Percentiles rank a stretch among this genome's conserved stretches.
Evolutionary conservation across 2,888 invertebrate species (phyloP).

Genomic region (Habrosyne pyritoides): DNA sequence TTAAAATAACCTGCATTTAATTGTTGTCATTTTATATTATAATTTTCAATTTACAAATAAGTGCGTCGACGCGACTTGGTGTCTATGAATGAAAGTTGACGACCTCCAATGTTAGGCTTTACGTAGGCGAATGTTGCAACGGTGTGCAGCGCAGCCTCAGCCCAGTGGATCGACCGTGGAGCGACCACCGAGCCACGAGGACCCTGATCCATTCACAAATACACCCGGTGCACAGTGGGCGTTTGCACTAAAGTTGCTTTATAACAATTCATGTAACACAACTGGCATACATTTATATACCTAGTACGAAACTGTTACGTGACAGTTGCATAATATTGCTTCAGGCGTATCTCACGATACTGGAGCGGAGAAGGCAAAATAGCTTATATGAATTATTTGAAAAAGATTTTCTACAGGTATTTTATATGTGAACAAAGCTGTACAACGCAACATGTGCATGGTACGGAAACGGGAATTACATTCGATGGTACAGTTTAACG

Average conservation of each 20-base stretch:
- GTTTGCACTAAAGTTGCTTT: slow-evolving; percentile 52
- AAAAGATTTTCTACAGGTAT: background rate
- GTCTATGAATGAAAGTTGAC: slow-evolving; percentile 80
- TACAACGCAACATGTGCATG: slow-evolving; percentile 5
- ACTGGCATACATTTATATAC: slow-evolving; percentile 15
- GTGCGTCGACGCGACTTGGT: slow-evolving; percentile 28
- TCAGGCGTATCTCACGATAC: slow-evolving; percentile 27
- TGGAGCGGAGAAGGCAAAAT: no score
- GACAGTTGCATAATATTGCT: slow-evolving; percentile 29
- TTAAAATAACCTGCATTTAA: slow-evolving; percentile 8
- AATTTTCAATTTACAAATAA: slow-evolving; percentile 40
- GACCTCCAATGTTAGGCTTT: slow-evolving; percentile 62
- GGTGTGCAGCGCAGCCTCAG: slow-evolving; percentile 19
- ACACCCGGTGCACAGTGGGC: slow-evolving; percentile 49
- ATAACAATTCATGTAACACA: slow-evolving; percentile 51
- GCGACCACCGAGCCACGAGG: slow-evolving; percentile 21
- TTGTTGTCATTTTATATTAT: slow-evolving; percentile 34
- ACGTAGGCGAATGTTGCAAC: slow-evolving; percentile 78
- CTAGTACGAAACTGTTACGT: slow-evolving; percentile 21
- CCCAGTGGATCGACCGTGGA: slow-evolving; percentile 14
- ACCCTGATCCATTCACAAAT: slow-evolving; percentile 69
- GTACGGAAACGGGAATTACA: slow-evolving; percentile 29
- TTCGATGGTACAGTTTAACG: slow-evolving; percentile 45
- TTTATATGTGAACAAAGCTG: background rate
- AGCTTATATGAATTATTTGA: no score